A percentile compares a stretch with the other conserved stretches of the same genome.
Evolutionary conservation across 2,113 vertebrate genomes (phyloP).

Genomic region (Saguinus midas): DNA sequence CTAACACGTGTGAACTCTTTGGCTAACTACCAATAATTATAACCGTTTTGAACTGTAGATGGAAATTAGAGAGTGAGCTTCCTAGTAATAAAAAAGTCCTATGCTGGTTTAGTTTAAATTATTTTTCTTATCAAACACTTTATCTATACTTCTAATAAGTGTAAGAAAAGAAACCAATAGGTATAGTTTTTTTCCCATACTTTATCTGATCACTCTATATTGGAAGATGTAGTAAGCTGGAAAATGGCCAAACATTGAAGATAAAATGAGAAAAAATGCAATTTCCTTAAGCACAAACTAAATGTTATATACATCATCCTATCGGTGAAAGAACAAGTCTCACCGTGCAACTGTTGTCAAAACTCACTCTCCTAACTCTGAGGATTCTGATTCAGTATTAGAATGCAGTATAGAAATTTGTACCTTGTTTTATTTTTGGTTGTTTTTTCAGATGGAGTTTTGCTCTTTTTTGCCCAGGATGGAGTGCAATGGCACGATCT

Average conservation of each 20-base stretch:
- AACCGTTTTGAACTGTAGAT: slow-evolving; percentile 29
- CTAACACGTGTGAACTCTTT: slow-evolving; percentile 13
- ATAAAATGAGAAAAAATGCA: background rate
- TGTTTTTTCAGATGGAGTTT: background rate
- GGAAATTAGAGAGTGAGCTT: slow-evolving; percentile 1
- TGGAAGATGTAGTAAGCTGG: background rate
- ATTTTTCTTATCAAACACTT: background rate
- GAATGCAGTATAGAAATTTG: background rate
- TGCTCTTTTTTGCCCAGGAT: background rate
- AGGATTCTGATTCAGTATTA: background rate
- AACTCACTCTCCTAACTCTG: background rate
- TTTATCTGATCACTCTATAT: background rate
- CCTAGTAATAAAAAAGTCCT: background rate
- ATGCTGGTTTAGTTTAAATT: slow-evolving; percentile 16
- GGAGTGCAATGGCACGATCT: background rate
- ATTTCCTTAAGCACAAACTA: slow-evolving; percentile 31
- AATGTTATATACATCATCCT: background rate
- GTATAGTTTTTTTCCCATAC: background rate
- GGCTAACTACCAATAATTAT: slow-evolving; percentile 36
- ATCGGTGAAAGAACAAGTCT: background rate
- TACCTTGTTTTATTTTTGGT: background rate
- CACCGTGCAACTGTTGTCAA: background rate
- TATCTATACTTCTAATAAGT: background rate
- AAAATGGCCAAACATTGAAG: background rate
- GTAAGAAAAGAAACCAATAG: background rate